These are phyloP conservation scores for Latrodectus elegans DNA, from an alignment of 2,888 invertebrate genomes.

Conservation along the genomic window DNA sequence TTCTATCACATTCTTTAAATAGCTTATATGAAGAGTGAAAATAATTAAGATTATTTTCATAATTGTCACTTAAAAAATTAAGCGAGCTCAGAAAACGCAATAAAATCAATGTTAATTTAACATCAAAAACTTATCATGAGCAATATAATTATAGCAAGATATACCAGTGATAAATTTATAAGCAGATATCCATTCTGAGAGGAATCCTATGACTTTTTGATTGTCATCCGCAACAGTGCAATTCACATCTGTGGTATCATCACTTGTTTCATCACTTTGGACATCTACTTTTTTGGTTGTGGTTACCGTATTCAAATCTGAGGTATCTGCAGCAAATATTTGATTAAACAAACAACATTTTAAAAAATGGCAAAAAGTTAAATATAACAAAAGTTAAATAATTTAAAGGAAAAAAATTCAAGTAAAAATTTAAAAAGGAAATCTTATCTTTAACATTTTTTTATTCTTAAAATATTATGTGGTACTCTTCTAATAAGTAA, in stretches of 20 bases:
- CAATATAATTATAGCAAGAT: too few relatives aligned
- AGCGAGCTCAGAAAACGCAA: too few relatives aligned
- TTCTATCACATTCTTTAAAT: not conserved
- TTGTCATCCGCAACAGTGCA: constrained; percentile 65
- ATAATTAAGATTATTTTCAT: too few relatives aligned
- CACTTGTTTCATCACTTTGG: constrained; percentile 73
- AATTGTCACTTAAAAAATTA: too few relatives aligned
- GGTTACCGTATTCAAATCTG: constrained; percentile 42
- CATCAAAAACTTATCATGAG: too few relatives aligned
- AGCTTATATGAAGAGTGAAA: not conserved
- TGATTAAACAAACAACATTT: not conserved
- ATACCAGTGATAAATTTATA: constrained; percentile 82
- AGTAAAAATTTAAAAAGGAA: too few relatives aligned
- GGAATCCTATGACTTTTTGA: constrained; percentile 79
- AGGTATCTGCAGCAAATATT: constrained; percentile 17
- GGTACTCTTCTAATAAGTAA: too few relatives aligned
- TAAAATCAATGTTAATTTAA: too few relatives aligned
- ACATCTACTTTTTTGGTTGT: constrained; percentile 73
- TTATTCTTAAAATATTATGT: too few relatives aligned
- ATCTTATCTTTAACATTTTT: too few relatives aligned
- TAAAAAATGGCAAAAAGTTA: not conserved
- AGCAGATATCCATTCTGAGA: constrained; percentile 83
- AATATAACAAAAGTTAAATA: too few relatives aligned
- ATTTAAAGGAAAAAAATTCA: too few relatives aligned
- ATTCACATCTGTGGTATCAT: constrained; percentile 52